A percentile compares a stretch with the other conserved stretches of the same genome.
These are phyloP conservation scores for Spodoptera exigua DNA, from an alignment of 2,888 invertebrate genomes.

Conservation along the genomic window DNA sequence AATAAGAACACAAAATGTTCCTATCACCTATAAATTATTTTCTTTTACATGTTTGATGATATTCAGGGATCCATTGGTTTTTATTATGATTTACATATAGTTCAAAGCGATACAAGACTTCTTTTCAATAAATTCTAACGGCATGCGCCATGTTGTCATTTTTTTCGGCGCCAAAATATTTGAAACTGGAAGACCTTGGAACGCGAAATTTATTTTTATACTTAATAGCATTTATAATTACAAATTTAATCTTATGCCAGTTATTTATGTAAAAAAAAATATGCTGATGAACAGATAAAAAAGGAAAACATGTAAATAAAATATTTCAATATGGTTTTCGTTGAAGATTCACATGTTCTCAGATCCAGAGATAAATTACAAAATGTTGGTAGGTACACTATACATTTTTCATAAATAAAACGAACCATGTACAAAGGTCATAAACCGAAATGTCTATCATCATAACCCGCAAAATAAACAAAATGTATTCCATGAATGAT, in stretches of 20 bases:
- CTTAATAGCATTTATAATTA: slow-evolving; percentile 49
- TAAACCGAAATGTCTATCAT: slow-evolving; percentile 29
- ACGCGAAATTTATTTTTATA: slow-evolving; percentile 50
- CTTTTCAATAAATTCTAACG: slow-evolving; percentile 51
- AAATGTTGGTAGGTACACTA: too few relatives aligned
- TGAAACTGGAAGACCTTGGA: slow-evolving; percentile 51
- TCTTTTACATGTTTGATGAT: slow-evolving; percentile 55
- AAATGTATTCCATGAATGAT: slow-evolving; percentile 66
- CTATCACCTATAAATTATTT: slow-evolving; percentile 52
- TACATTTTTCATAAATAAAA: not conserved
- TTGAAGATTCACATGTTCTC: too few relatives aligned
- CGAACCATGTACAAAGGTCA: not conserved
- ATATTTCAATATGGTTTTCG: slow-evolving; percentile 9
- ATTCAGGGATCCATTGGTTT: slow-evolving; percentile 55
- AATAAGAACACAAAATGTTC: slow-evolving; percentile 44
- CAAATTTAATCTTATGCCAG: slow-evolving; percentile 41
- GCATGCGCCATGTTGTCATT: slow-evolving; percentile 43
- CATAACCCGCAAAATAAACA: slow-evolving; percentile 34
- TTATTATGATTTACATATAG: slow-evolving; percentile 58
- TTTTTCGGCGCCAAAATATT: slow-evolving; percentile 59
- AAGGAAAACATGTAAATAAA: slow-evolving; percentile 17
- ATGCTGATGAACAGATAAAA: slow-evolving; percentile 16
- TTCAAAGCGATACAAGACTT: slow-evolving; percentile 49
- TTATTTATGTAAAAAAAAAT: slow-evolving; percentile 40
- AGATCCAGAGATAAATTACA: too few relatives aligned